Percentiles rank a stretch among this genome's conserved stretches.
Conservation (phyloP, 2,113 vertebrate species). For the Oenanthe oenanthe region DNA sequence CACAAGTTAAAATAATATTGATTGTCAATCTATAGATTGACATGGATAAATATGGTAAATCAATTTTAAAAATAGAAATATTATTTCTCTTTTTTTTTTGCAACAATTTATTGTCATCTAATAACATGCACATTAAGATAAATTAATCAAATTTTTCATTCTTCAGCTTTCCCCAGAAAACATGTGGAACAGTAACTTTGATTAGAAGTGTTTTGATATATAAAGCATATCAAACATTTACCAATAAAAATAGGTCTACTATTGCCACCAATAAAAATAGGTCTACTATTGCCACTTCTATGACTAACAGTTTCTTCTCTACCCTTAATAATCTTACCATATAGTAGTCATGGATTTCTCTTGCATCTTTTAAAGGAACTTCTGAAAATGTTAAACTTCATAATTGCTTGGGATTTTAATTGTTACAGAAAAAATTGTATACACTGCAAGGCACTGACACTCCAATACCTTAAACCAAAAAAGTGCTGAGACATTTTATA, state of each 20-base stretch:
- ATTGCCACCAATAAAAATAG: constrained; percentile 8
- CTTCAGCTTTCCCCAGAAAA: not conserved
- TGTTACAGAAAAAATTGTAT: constrained; percentile 9
- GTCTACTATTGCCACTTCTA: not conserved
- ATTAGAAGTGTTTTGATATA: constrained; percentile 30
- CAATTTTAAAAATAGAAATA: not conserved
- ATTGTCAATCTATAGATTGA: not conserved
- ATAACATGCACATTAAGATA: not conserved
- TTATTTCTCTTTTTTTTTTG: not conserved
- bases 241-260: constrained; percentile 10
- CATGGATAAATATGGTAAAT: not conserved
- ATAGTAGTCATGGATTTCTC: not conserved
- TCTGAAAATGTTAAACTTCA: not conserved
- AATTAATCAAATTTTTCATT: not conserved
- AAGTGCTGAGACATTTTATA: constrained; percentile 53
- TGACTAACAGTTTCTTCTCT: constrained; percentile 23
- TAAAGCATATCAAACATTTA: constrained; percentile 4
- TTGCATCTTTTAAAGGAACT: constrained; percentile 14
- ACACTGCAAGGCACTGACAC: constrained; percentile 23
- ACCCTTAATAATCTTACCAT: constrained; percentile 1
- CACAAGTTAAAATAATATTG: not conserved
- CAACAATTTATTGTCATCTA: not conserved
- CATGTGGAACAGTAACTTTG: not conserved
- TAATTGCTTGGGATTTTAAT: constrained; percentile 25
- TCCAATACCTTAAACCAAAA: constrained; percentile 1